Base-by-base conservation (phyloP, 2,797 vertebrate species). In the Neopelma chrysocephalum region DNA sequence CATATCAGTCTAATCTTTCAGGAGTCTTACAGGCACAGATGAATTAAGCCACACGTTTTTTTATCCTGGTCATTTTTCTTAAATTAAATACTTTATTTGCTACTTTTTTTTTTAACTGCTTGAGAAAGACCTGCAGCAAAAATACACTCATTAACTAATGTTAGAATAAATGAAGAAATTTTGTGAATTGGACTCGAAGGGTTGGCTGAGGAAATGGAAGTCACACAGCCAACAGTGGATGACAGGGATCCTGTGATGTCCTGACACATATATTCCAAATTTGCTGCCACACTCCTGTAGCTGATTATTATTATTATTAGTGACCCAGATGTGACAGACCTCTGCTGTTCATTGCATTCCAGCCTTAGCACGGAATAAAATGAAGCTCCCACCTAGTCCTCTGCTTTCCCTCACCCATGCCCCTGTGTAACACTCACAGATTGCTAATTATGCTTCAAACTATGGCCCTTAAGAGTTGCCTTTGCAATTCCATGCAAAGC, bases 11-110 rank as follows among this genome's bases (percentile, higher is more conserved):
- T 68, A 31, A 8, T 54, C 31, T 82, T 91, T 61, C 31, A 78
- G n/a, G 5, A 75, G 50, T n/a, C 31, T 69, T 36, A 47, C 1
- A 43, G 0, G 0, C 36, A 47, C 21, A 69, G 57, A 25, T 34
- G 1, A 76, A 73, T n/a, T 48, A 48, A 69, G 22, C 25, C 40
- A 56, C 20, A 3, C 10, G 15, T 31, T 8, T 94, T 93, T 72
- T 75, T 4, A 79, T 45, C 34, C 16, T 29, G 21, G 61, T 6
- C 8, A 43, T 62, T 70, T 90, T 76, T 50, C n/a, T 66, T 34
- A 54, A 25, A n/a, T 2, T 2, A 90, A 90, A 80, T 48, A 50
- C 12, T 62, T 50, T 22, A 45, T 56, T 72, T 90, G 42, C 38
- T 42, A 31, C 21, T 38, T 27, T 61, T 47, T 65, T 68, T 64